A percentile compares a stretch with the other conserved stretches of the same genome.
Conservation (phyloP, 1,140 invertebrate genomes). For the Euwallacea fornicatus region DNA sequence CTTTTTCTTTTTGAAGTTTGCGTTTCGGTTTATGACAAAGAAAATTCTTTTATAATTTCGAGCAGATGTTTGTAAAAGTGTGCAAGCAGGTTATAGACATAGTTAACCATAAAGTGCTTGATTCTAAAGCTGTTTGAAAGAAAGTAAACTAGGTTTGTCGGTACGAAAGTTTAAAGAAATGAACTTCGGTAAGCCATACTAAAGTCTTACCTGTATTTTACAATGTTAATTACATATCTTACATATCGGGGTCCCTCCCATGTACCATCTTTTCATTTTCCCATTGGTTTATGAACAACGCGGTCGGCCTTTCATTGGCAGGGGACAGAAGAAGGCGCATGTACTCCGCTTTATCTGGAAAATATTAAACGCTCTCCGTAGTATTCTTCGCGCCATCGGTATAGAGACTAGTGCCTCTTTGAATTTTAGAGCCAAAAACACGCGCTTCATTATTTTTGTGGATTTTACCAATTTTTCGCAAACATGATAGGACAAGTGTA, state of each 20-base stretch:
- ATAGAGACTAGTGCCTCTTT: constrained; percentile 37
- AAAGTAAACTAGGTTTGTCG: constrained; percentile 17
- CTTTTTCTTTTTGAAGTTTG: no score
- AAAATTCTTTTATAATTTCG: no score
- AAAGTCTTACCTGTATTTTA: constrained; percentile 50
- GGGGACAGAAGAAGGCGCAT: constrained; percentile 47
- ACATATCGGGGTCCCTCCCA: constrained; percentile 51
- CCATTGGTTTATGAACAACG: constrained; percentile 51
- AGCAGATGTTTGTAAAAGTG: no score
- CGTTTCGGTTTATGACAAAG: no score
- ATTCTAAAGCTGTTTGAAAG: neutral
- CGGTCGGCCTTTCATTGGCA: constrained; percentile 49
- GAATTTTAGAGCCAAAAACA: constrained; percentile 34
- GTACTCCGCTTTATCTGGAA: constrained; percentile 43
- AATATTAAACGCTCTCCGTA: constrained; percentile 37
- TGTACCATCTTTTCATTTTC: constrained; percentile 53
- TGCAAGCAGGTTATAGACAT: no score
- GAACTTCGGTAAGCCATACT: constrained; percentile 31
- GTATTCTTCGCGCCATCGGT: constrained; percentile 38
- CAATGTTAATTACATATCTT: constrained; percentile 54
- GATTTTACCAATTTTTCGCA: constrained; percentile 14
- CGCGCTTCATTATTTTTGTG: constrained; percentile 34
- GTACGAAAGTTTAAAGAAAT: constrained; percentile 31
- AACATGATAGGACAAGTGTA: constrained; percentile 2
- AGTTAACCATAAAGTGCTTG: constrained; percentile 15